Percentiles rank a stretch among this genome's conserved stretches.
Evolutionary conservation across 2,797 vertebrate species (phyloP).

Genomic region (Ibycter americanus): DNA sequence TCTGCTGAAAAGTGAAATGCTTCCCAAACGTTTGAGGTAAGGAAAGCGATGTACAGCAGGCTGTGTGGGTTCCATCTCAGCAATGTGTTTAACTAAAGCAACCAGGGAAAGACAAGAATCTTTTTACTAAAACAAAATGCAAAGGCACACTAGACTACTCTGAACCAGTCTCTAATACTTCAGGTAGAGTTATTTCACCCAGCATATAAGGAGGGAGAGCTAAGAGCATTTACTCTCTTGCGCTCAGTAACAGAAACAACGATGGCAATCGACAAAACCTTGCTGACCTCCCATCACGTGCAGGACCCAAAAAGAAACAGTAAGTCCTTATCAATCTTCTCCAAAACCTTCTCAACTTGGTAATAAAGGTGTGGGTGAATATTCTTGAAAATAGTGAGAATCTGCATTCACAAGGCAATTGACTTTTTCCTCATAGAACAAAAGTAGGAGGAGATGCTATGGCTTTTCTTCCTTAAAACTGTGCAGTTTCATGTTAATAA

Average conservation of each 20-base stretch:
- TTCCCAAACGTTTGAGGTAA: neutral
- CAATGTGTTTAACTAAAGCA: neutral
- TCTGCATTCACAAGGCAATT: neutral
- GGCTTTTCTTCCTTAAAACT: neutral
- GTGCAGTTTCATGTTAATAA: neutral
- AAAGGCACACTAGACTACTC: neutral
- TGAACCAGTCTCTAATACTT: neutral
- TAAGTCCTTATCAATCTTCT: neutral
- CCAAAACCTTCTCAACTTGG: neutral
- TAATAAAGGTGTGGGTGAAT: neutral
- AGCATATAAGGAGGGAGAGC: neutral
- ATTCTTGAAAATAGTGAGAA: neutral
- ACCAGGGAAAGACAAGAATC: neutral
- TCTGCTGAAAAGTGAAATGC: neutral
- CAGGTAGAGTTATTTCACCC: neutral
- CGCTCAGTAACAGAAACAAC: neutral
- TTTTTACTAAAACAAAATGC: neutral
- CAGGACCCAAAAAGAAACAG: neutral
- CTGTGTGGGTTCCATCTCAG: neutral
- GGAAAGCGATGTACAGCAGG: neutral
- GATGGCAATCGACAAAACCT: neutral
- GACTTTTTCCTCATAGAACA: neutral
- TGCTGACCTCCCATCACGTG: accelerated
- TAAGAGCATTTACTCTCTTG: neutral
- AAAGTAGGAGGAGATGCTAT: neutral